Base-by-base conservation (phyloP, 2,888 invertebrate species). In the Hesperia comma region DNA sequence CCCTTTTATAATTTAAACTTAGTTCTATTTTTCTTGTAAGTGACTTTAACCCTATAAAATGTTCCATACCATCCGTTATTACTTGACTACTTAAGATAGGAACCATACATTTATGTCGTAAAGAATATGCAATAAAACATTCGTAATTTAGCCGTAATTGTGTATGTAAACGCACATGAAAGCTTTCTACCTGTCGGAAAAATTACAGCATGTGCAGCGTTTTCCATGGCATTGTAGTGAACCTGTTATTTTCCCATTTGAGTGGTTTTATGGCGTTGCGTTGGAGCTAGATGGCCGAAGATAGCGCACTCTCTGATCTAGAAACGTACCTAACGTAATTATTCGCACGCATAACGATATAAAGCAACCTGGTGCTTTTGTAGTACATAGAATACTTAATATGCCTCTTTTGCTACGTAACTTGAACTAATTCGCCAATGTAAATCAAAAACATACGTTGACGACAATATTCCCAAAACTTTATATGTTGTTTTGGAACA, bases 191-290 rank as follows among this genome's bases (percentile, higher is more conserved):
- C 78, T 74, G 79, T 83, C 77, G 84, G 87, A 86, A 90, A 90
- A 90, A 84, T 85, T 82, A 80, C 77, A 62, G 75, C 74, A 57
- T 76, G 82, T 77, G 79, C 79, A 70, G 74, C 79, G 80, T 90
- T 92, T 91, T 90, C 90, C 87, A 90, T 82, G 81, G 87, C 82
- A 88, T 90, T 90, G 91, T 90, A 75, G 80, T 81, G 88, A 88
- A 84, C 86, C 90, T 90, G 91, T 90, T 90, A 91, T 91, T 92
- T 92, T 91, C 92, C 85, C 92, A 91, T 91, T 90, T 88, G 87
- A 90, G 82, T 81, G 86, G 83, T 88, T 92, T 90, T 91, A 92
- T 90, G 82, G 82, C 84, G 79, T 84, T 80, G 85, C 80, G 75
- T 77, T 75, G 76, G 71, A 75, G 77, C 79, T 80, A 86, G 91